Conservation (phyloP, 1,140 invertebrate species). For the Drosophila sproati region DNA sequence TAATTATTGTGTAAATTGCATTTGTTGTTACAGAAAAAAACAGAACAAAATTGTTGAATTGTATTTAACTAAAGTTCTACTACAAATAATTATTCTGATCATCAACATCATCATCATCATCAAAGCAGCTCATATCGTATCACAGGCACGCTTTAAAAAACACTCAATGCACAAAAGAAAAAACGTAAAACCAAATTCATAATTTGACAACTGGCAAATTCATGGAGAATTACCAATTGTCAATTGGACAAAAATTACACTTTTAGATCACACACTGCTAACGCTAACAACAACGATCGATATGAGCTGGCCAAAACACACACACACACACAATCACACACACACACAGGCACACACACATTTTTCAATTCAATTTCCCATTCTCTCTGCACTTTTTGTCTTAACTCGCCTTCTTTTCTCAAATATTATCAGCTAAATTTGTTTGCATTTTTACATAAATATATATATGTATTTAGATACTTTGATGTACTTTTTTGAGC, state of each 20-base stretch:
- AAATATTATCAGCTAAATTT: constrained; percentile 13
- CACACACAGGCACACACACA: constrained; percentile 2
- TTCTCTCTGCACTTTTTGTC: neutral
- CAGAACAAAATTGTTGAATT: constrained; percentile 45
- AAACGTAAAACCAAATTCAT: constrained; percentile 8
- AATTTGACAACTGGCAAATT: neutral
- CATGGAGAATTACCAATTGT: constrained; percentile 9
- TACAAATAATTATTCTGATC: neutral
- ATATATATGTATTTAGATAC: too few species aligned
- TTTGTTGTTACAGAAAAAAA: constrained; percentile 32
- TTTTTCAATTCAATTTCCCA: neutral
- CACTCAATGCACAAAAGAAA: constrained; percentile 34
- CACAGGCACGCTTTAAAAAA: constrained; percentile 79
- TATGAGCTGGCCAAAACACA: constrained; percentile 50
- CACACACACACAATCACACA: neutral
- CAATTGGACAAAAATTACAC: constrained; percentile 14
- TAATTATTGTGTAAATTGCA: constrained; percentile 39
- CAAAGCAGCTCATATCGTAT: constrained; percentile 80
- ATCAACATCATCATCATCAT: constrained; percentile 17
- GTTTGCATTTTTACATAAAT: neutral
- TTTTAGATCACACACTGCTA: constrained; percentile 39
- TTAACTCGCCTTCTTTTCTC: neutral
- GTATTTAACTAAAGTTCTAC: constrained; percentile 64
- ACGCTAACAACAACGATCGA: constrained; percentile 68
- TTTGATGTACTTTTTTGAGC: too few species aligned